Percentiles rank a stretch among this genome's conserved stretches.
Evolutionary conservation across 2,888 invertebrate genomes (phyloP).

Genomic region (Cantharis lateralis): DNA sequence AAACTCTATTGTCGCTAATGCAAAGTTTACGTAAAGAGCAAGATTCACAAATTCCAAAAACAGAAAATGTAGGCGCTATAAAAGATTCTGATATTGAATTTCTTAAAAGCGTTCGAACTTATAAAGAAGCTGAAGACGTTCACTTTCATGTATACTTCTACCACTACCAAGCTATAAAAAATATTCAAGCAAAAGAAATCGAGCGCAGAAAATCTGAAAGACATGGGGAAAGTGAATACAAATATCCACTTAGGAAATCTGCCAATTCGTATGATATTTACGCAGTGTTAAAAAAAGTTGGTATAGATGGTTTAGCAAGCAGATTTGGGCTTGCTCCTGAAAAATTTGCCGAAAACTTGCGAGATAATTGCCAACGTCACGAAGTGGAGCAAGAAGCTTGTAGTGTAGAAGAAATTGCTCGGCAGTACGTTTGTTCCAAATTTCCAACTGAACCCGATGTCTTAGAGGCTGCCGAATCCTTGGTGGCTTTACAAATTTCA

Average conservation of each 20-base stretch:
- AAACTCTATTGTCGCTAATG: constrained; percentile 78
- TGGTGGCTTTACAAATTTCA: constrained; percentile 93
- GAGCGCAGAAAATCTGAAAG: constrained; percentile 64
- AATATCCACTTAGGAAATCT: constrained; percentile 73
- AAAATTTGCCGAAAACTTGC: constrained; percentile 94
- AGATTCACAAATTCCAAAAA: constrained; percentile 67
- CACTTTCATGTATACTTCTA: constrained; percentile 92
- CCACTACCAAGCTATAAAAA: constrained; percentile 82
- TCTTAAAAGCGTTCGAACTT: constrained; percentile 75
- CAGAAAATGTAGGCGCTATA: constrained; percentile 74
- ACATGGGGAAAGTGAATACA: constrained; percentile 52
- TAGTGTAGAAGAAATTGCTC: constrained; percentile 83
- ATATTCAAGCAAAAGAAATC: constrained; percentile 77
- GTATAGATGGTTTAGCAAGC: constrained; percentile 81
- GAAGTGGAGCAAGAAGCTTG: constrained; percentile 91
- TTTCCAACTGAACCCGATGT: constrained; percentile 80
- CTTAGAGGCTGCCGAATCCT: constrained; percentile 86
- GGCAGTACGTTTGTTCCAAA: constrained; percentile 71
- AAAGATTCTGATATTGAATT: constrained; percentile 85
- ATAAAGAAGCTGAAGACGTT: constrained; percentile 91
- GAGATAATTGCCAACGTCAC: constrained; percentile 93
- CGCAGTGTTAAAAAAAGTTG: constrained; percentile 82
- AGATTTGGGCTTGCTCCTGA: constrained; percentile 92
- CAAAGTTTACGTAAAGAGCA: constrained; percentile 92
- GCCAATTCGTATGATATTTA: constrained; percentile 88